Conservation (phyloP, 2,888 invertebrate genomes). For the Nasonia oneida region DNA sequence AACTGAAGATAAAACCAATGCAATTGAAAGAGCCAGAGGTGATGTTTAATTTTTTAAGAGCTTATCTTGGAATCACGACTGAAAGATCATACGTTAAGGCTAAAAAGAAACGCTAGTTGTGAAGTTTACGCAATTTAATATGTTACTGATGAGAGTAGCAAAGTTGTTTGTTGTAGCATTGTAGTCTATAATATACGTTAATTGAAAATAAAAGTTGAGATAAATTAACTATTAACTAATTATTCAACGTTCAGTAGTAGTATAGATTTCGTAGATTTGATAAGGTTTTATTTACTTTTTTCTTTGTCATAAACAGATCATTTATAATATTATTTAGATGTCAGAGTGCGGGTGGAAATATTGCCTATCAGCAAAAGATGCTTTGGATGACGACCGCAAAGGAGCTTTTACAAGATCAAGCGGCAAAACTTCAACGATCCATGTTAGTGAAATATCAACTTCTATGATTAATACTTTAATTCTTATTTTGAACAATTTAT, state of each 20-base stretch:
- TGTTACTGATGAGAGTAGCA: background rate
- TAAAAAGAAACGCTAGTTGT: conserved; percentile 16
- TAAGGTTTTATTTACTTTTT: conserved; percentile 38
- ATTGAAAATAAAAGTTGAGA: background rate
- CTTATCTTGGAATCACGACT: conserved; percentile 67
- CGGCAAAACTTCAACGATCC: conserved; percentile 82
- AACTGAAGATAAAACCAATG: conserved; percentile 70
- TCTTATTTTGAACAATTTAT: background rate
- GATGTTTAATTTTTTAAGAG: conserved; percentile 71
- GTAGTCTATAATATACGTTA: too few relatives aligned
- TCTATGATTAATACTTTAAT: conserved; percentile 1
- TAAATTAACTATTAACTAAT: background rate
- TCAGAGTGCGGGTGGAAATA: conserved; percentile 64
- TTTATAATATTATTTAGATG: conserved; percentile 67
- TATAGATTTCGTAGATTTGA: background rate
- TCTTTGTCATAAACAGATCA: background rate
- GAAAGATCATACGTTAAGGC: conserved; percentile 15
- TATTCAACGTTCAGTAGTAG: background rate
- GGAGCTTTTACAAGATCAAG: conserved; percentile 81
- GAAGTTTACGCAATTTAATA: background rate
- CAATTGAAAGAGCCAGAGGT: conserved; percentile 68
- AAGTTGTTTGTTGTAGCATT: background rate
- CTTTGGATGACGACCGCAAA: conserved; percentile 82
- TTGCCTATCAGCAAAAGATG: conserved; percentile 64
- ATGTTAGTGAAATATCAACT: conserved; percentile 79